Conservation (phyloP, 2,797 vertebrate genomes). For the Eupleurogrammus muticus region DNA sequence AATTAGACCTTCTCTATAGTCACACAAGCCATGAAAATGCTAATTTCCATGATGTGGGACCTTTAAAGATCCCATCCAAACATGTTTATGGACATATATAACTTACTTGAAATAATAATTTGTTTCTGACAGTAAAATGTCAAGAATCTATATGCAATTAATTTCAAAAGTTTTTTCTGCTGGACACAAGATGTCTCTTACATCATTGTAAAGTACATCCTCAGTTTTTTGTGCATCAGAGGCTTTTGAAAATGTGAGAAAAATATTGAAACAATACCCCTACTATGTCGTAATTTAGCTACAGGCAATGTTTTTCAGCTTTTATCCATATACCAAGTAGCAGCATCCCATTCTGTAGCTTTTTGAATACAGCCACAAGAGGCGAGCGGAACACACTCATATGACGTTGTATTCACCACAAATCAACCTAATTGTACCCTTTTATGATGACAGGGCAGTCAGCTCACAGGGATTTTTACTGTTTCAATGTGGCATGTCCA, state of each 20-base stretch:
- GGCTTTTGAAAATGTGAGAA: constrained; percentile 4
- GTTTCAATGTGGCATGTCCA: constrained; percentile 22
- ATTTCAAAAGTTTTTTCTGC: too few species aligned
- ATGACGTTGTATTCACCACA: constrained; percentile 49
- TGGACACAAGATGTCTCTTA: too few species aligned
- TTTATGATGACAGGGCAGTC: constrained; percentile 17
- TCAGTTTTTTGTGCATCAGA: too few species aligned
- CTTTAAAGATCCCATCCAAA: too few species aligned
- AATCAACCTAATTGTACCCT: constrained; percentile 52
- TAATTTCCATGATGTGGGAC: too few species aligned
- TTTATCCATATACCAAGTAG: constrained; percentile 10
- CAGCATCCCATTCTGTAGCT: constrained; percentile 15
- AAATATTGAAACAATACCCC: not conserved
- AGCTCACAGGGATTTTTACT: constrained; percentile 30
- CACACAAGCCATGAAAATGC: too few species aligned
- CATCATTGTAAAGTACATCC: too few species aligned
- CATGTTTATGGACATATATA: too few species aligned
- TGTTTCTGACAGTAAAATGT: too few species aligned
- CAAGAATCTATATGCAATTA: too few species aligned
- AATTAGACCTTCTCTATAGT: too few species aligned
- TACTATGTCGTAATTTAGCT: constrained; percentile 2
- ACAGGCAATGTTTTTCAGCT: constrained; percentile 6
- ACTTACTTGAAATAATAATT: too few species aligned
- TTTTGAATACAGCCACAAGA: constrained; percentile 30
- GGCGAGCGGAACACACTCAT: constrained; percentile 29